phyloP scores from a whole-genome alignment of 2,113 vertebrate species.

The Ophthalmolycus amberensis region DNA sequence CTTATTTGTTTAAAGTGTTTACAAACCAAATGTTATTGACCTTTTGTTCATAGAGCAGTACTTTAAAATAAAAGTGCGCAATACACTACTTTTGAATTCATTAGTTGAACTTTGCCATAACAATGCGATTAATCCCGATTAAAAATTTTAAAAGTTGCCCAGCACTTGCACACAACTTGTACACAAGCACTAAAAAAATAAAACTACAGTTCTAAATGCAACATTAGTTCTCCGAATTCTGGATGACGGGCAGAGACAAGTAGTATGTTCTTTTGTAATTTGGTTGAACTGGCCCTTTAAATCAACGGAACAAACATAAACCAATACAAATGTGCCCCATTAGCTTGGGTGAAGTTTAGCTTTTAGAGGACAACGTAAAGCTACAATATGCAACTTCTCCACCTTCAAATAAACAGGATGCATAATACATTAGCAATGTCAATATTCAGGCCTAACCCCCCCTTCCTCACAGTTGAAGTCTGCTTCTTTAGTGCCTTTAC shows the following conservation, averaged over 20 bases:
- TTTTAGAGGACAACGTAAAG: conserved; percentile 17
- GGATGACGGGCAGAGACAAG: not conserved
- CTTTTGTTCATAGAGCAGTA: no score
- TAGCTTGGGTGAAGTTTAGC: not conserved
- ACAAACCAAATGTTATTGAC: no score
- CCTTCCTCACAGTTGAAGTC: not conserved
- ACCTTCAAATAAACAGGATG: conserved; percentile 32
- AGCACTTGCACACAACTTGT: no score
- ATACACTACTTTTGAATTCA: no score
- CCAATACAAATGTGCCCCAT: not conserved
- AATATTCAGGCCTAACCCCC: not conserved
- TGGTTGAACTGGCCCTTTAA: conserved; percentile 24
- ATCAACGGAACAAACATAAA: not conserved
- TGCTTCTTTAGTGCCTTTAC: not conserved
- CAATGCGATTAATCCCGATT: no score
- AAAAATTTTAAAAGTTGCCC: no score
- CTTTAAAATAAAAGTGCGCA: no score
- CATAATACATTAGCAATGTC: not conserved
- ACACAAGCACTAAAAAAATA: no score
- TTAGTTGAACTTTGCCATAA: no score
- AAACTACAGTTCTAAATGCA: not conserved
- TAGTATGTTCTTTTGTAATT: not conserved
- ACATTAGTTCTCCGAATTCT: not conserved
- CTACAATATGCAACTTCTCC: conserved; percentile 41
- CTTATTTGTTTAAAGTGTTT: no score